Percentiles rank a stretch among this genome's conserved stretches.
These are phyloP conservation scores for Junonia oenone DNA, from an alignment of 2,888 invertebrate species.

Conservation along the genomic window DNA sequence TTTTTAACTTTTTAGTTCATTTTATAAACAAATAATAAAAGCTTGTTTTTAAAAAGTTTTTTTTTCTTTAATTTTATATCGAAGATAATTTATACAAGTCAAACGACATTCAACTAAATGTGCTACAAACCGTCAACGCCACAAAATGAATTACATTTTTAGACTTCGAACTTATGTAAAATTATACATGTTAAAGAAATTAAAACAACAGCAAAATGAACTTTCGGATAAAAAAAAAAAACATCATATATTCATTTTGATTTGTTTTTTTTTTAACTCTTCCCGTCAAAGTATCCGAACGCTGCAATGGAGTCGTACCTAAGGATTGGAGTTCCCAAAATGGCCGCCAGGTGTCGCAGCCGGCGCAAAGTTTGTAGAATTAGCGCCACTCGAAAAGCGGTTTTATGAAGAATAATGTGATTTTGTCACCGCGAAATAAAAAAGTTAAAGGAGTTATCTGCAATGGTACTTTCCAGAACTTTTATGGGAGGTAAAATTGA, in stretches of 20 bases:
- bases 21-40: too few relatives aligned
- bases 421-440: slow-evolving; percentile 35
- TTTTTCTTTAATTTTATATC: too few relatives aligned
- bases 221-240: not conserved
- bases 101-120: too few relatives aligned
- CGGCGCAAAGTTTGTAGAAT: slow-evolving; percentile 43
- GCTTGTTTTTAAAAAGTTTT: too few relatives aligned
- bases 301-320: slow-evolving; percentile 10
- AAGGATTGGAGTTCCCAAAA: slow-evolving; percentile 40
- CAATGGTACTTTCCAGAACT: slow-evolving; percentile 21
- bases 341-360: slow-evolving; percentile 54
- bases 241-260: too few relatives aligned
- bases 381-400: slow-evolving; percentile 36
- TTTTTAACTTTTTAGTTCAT: too few relatives aligned
- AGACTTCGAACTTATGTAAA: too few relatives aligned
- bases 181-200: too few relatives aligned
- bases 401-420: slow-evolving; percentile 42
- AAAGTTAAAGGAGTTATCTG: slow-evolving; percentile 32
- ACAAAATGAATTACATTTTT: too few relatives aligned
- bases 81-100: too few relatives aligned
- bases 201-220: too few relatives aligned
- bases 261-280: not conserved
- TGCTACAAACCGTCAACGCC: too few relatives aligned
- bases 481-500: slow-evolving; percentile 23
- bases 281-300: not conserved